Evolutionary conservation across 2,797 vertebrate genomes (phyloP).

Genomic region (Enteromius thamalakanensis): DNA sequence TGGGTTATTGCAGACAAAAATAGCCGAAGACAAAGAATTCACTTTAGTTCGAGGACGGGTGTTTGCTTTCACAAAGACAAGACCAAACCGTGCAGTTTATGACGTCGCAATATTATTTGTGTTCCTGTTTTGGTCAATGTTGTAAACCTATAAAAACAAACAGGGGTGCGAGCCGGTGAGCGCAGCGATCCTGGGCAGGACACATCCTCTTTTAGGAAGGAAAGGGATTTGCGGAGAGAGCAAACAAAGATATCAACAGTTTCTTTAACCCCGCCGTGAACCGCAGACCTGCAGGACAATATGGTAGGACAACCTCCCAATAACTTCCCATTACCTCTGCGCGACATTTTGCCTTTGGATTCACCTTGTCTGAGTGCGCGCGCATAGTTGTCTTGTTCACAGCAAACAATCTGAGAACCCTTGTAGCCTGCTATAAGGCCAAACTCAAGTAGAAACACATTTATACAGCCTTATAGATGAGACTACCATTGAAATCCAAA

Average conservation of each 20-base stretch:
- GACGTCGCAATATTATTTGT: constrained; percentile 77
- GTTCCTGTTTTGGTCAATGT: constrained; percentile 83
- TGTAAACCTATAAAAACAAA: constrained; percentile 90
- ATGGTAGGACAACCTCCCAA: constrained; percentile 76
- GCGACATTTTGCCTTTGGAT: constrained; percentile 77
- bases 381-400: constrained; percentile 35
- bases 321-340: constrained; percentile 86
- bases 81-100: constrained; percentile 63
- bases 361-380: constrained; percentile 46
- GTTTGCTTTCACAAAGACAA: constrained; percentile 62
- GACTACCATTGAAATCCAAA: not conserved
- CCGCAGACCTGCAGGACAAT: constrained; percentile 78
- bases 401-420: constrained; percentile 9
- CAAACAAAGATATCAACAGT: constrained; percentile 85
- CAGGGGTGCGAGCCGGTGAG: constrained; percentile 72
- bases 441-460: not conserved
- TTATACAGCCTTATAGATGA: not conserved
- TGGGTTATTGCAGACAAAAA: constrained; percentile 59
- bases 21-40: constrained; percentile 74
- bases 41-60: constrained; percentile 67
- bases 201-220: constrained; percentile 92
- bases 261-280: constrained; percentile 88
- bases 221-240: constrained; percentile 82
- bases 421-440: not conserved
- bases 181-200: constrained; percentile 72